Evolutionary conservation across 2,888 invertebrate genomes (phyloP).

Genomic region (Congeria kusceri): DNA sequence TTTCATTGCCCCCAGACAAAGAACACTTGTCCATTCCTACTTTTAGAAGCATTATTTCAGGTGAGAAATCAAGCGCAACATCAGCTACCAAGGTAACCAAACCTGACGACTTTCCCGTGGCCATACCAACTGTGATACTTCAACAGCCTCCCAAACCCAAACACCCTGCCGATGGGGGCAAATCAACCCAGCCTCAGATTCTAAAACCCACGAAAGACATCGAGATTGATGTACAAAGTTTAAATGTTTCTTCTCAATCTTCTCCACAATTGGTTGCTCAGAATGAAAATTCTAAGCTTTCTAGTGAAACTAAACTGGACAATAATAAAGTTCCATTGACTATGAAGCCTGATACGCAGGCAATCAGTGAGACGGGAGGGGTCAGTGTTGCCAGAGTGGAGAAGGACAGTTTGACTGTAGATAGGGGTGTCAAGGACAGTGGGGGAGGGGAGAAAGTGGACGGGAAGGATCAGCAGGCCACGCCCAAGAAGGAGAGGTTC

Average conservation of each 20-base stretch:
- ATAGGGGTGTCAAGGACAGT: not conserved
- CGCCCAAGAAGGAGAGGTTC: conserved; percentile 68
- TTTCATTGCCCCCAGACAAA: too few species aligned
- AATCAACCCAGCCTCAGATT: not conserved
- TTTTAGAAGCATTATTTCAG: too few species aligned
- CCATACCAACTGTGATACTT: conserved; percentile 57
- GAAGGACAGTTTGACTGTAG: not conserved
- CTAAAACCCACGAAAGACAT: too few species aligned
- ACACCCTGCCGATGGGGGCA: not conserved
- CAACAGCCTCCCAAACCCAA: conserved; percentile 55
- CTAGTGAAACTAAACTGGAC: not conserved
- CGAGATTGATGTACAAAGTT: too few species aligned
- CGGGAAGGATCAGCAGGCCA: conserved; percentile 45
- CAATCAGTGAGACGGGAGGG: not conserved
- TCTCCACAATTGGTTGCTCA: not conserved
- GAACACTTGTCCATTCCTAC: too few species aligned
- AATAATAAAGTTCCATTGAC: conserved; percentile 3
- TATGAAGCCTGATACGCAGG: not conserved
- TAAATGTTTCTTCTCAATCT: too few species aligned
- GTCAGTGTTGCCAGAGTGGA: not conserved
- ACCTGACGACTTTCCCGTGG: conserved; percentile 1
- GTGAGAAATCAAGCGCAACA: too few species aligned
- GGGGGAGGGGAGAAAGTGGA: conserved; percentile 14
- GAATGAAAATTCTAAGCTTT: not conserved
- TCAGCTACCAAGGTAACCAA: too few species aligned